Conservation (phyloP, 1,140 invertebrate species). For the Neotoxoptera formosana region DNA sequence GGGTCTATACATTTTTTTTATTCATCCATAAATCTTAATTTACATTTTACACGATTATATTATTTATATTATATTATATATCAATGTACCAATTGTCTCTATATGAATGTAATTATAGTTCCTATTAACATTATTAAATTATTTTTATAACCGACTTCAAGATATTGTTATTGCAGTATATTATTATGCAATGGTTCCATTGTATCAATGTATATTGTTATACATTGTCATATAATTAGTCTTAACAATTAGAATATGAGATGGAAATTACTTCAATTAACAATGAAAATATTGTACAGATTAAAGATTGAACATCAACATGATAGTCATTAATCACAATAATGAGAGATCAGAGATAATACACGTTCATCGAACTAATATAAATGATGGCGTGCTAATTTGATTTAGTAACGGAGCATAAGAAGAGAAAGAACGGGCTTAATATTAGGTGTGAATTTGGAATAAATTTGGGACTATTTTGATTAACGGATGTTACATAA, state of each 20-base stretch:
- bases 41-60: too few species aligned
- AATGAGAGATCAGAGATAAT: background rate
- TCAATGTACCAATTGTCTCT: too few species aligned
- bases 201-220: background rate
- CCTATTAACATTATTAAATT: too few species aligned
- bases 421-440: background rate
- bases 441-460: background rate
- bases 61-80: too few species aligned
- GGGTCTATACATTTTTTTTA: too few species aligned
- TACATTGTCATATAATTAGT: background rate
- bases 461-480: background rate
- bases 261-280: background rate
- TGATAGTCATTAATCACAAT: background rate
- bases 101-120: too few species aligned
- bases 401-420: background rate
- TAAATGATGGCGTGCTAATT: background rate
- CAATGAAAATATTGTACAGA: background rate
- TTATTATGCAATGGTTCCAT: too few species aligned
- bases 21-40: too few species aligned
- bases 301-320: background rate
- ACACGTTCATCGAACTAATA: background rate
- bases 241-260: background rate
- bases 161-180: too few species aligned
- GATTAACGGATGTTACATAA: background rate
- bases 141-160: too few species aligned